Base-by-base conservation (phyloP, 1,140 invertebrate species). In the Macrotrachela quadricornifera region DNA sequence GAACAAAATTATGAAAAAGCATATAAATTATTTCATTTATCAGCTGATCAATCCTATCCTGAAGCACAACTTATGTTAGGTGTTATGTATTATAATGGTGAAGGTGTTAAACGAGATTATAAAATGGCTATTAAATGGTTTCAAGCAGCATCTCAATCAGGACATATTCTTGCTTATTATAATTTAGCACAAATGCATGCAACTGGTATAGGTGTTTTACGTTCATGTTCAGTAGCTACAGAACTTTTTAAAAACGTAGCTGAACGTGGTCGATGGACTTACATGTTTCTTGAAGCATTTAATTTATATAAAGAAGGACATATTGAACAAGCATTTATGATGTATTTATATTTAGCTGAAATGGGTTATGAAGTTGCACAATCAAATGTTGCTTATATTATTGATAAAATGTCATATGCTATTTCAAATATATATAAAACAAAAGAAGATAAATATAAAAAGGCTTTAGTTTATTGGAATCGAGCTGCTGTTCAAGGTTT, bases 171-270 rank as follows among this genome's bases (percentile, higher is more conserved):
- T 42, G 92, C 90, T 6, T 85, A 85, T 61, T 96, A 88, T 64
- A 90, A 96, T 72, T 73, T 97, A n/a, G 92, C 84, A 8, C 85
- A 92, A 67, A 96, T 97, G 87, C 88, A 97, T 68, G 86, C 91
- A 0, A 82, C 85, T 47, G 90, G 90, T n/a, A 83, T 84, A 51
- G 91, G 90, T 15, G 86, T 91, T 70, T 73, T 88, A 60, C 75
- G 83, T 30, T 87, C 82, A 14, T 94, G 87, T 69, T 76, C 82
- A 49, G 82, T 83, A 6, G 86, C 87, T 46, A 82, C 87, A 0
- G 87, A 92, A 73, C 80, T 82, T 4, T 84, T 86, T 62, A 95
- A 95, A 72, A 92, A 85, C 72, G 92, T 99, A 1, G 90, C 88
- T 9, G 92, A 99, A 73, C 76, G 92, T 56, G 92, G 92, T 15